Evolutionary conservation across 2,797 vertebrate genomes (phyloP), one percentile per base, ranked within the genome.

Genomic region (Neopelma chrysocephalum): DNA sequence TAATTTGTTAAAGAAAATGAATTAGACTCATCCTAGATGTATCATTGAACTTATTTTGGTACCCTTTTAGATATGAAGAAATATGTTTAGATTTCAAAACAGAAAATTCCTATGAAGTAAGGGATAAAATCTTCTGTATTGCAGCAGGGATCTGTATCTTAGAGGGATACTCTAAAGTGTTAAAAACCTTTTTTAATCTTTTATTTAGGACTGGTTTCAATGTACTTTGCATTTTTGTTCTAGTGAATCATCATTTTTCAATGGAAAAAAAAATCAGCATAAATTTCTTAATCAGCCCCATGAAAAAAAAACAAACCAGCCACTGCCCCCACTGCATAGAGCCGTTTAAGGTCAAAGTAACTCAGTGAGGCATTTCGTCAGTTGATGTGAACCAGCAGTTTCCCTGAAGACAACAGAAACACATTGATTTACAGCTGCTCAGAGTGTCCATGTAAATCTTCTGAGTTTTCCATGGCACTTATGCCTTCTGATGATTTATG

Each of bases 221-320:
- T 1, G 25, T 73, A 51, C 15, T 80, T 90, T 62, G 16, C 23
- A 62, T 75, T 86, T 71, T 57, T 11, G 7, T 78, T 76, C 23
- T 72, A 57, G 50, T 82, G 75, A 93, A 54, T 87, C 71, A 82
- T 72, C 69, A 77, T 77, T 92, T 87, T 89, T 56, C 40, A 77
- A 91, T 22, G 36, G 53, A 85, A 78, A 64, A 66, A 70, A 31
- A 64, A 53, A 50, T 38, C 45, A 92, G 20, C 42, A 51, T 31
- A 31, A n/a, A 58, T 73, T 85, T 77, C 79, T 91, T 71, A 79
- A 60, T 79, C 23, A 77, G 16, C 3, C 13, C 23, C 7, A 27
- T n/a, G 17, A 36, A 85, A 79, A 73, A 34, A 1, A 0, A 1
- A 3, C 3, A 79, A 3, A 13, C 22, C 40, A 53, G 64, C 15